Base-by-base conservation (phyloP, 2,888 invertebrate genomes). In the Danaus chrysippus region DNA sequence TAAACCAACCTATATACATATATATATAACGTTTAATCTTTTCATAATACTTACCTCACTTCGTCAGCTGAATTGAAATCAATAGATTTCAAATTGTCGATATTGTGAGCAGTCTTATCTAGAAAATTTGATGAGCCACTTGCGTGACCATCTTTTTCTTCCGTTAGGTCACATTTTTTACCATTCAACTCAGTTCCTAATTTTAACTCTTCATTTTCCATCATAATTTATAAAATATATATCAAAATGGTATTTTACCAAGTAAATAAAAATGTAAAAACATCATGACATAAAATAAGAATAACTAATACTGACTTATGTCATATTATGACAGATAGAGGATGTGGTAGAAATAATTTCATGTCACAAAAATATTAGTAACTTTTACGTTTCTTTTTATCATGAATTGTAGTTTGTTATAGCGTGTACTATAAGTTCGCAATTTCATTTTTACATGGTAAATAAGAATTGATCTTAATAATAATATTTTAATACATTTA, bases 51-150 rank as follows among this genome's bases (percentile, higher is more conserved):
- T 68, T 70, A 83, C 84, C 83, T 80, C 13, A 84, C 69, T 54
- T 82, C 79, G 70, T 84, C 85, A 53, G 83, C 83, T 17, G 85
- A 84, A 71, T 83, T 80, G 52, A 74, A 70, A 56, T 81, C 80
- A 11, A 81, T 61, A 3, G 66, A 58, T 60, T 71, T 72, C 3
- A 80, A 63, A 69, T 79, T 75, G 55, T 73, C 73, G 66, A 74
- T 70, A 52, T 75, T 75, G 54, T 70, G 59, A 34, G 68, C 34
- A 46, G 46, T 56, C 17, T 63, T 62, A 10, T 54, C 60, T 43
- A 60, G 60, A 6, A 59, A 57, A 62, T 65, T 65, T 59, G 59
- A 59, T 56, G 42, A 10, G 17, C 43, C 54, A 23, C 59, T 62
- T 49, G 62, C 57, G 52, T 59, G 59, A 15, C 49, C 13, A 54